These are phyloP conservation scores for Microtus oregoni DNA, from an alignment of 2,113 vertebrate species.

Conservation along the genomic window DNA sequence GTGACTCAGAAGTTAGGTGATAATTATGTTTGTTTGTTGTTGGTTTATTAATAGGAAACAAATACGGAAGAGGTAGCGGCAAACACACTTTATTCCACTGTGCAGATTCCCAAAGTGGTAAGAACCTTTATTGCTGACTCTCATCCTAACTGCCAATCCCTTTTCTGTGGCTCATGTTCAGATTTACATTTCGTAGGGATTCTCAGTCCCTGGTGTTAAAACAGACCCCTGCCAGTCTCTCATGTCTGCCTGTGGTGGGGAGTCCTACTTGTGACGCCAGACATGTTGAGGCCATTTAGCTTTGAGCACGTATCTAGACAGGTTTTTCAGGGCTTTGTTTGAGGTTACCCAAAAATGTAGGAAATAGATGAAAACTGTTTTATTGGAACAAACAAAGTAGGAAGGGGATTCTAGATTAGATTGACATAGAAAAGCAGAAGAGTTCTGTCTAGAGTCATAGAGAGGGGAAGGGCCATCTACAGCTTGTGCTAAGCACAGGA, in stretches of 20 bases:
- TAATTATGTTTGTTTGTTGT: constrained; percentile 16
- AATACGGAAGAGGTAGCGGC: neutral
- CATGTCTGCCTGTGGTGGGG: neutral
- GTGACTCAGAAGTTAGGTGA: neutral
- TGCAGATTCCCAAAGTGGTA: constrained; percentile 68
- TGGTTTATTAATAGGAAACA: constrained; percentile 43
- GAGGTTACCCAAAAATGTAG: neutral
- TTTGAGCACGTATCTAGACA: neutral
- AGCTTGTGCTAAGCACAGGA: neutral
- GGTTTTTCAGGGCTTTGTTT: neutral
- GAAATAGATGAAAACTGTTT: neutral
- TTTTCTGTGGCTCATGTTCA: neutral
- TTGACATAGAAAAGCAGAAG: neutral
- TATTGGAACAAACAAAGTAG: neutral
- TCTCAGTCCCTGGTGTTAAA: neutral
- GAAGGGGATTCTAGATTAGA: neutral
- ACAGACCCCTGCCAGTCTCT: neutral
- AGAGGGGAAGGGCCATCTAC: neutral
- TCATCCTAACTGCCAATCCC: neutral
- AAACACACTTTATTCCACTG: constrained; percentile 37
- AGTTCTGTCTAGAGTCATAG: neutral
- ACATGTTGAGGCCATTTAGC: neutral
- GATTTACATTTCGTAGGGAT: neutral
- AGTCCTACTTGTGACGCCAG: neutral
- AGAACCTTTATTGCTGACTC: neutral